Base-by-base conservation (phyloP, 2,797 vertebrate genomes). In the Diplodus sargus region DNA sequence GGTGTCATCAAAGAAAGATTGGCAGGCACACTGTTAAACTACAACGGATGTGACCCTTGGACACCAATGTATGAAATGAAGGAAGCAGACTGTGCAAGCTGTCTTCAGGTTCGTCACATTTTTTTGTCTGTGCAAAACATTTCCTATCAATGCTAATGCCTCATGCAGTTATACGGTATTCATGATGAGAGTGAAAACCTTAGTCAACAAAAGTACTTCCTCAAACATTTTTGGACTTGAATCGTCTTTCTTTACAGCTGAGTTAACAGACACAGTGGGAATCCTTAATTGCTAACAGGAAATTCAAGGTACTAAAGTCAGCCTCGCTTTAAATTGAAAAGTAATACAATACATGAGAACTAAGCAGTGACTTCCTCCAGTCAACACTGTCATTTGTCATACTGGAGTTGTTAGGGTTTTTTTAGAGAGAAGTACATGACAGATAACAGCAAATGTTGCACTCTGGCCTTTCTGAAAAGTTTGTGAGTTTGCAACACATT, bases 341-440 rank as follows among this genome's bases (percentile, higher is more conserved):
- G 20, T 53, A 12, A 22, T 16, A 0, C 25, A 20, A 13, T 25
- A 34, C 25, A 43, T 6, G 12, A 56, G 3, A 7, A 23, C 30
- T n/a, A 0, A 49, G 45, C 52, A 6, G 11, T 43, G 15, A 66
- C 42, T 65, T 69, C 47, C 34, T 23, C 70, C 12, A 16, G 6
- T 34, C 18, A 17, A 14, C 4, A 0, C 4, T 1, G 5, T 47
- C 14, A 2, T 58, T 51, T 78, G 6, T 43, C 13, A 47, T 11
- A 4, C 13, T 16, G 34, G 34, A 17, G 25, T 13, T 5, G 12
- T n/a, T n/a, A n/a, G n/a, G n/a, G n/a, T n/a, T 64, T 45, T 61
- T 51, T n/a, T 7, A 14, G 42, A 51, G 54, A 84, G 78, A 87
- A 80, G 81, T 76, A 9, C 18, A 25, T 64, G 13, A 23, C n/a